Evolutionary conservation across 2,797 vertebrate species (phyloP).

Genomic region (Malacoctenus gilli): DNA sequence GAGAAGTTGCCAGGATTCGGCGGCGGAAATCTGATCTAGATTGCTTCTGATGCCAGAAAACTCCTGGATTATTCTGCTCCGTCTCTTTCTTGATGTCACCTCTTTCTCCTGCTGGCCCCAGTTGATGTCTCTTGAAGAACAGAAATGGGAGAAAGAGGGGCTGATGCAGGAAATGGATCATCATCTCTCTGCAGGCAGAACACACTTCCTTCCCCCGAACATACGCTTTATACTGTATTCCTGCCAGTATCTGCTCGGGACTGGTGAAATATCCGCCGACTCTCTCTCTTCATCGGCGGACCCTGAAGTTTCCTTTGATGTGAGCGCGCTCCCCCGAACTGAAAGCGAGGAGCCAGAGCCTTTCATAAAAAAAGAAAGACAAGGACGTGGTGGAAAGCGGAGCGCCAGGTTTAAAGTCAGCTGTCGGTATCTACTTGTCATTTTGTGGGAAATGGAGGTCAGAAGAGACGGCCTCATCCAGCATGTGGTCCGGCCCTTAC

Average conservation of each 20-base stretch:
- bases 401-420: constrained; percentile 20
- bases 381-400: constrained; percentile 25
- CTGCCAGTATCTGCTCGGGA: constrained; percentile 32
- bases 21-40: constrained; percentile 46
- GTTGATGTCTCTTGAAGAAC: constrained; percentile 32
- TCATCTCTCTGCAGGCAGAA: constrained; percentile 40
- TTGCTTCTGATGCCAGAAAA: constrained; percentile 49
- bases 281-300: constrained; percentile 8
- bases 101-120: constrained; percentile 21
- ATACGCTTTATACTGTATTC: constrained; percentile 23
- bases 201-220: constrained; percentile 25
- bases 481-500: constrained; percentile 21
- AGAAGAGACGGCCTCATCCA: constrained; percentile 20
- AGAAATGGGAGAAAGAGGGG: constrained; percentile 20
- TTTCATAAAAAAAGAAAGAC: constrained; percentile 36
- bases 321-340: constrained; percentile 8
- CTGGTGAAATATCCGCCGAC: constrained; percentile 16
- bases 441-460: constrained; percentile 41
- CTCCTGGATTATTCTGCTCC: constrained; percentile 53
- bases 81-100: constrained; percentile 34
- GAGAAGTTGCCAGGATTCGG: constrained; percentile 28
- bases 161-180: constrained; percentile 42
- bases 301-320: constrained; percentile 39
- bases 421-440: constrained; percentile 25
- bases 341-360: constrained; percentile 22